Evolutionary conservation across 37 sponge, comb jelly and placozoan species (phyloP).

Genomic region (Diacarnus erythraeanus): DNA sequence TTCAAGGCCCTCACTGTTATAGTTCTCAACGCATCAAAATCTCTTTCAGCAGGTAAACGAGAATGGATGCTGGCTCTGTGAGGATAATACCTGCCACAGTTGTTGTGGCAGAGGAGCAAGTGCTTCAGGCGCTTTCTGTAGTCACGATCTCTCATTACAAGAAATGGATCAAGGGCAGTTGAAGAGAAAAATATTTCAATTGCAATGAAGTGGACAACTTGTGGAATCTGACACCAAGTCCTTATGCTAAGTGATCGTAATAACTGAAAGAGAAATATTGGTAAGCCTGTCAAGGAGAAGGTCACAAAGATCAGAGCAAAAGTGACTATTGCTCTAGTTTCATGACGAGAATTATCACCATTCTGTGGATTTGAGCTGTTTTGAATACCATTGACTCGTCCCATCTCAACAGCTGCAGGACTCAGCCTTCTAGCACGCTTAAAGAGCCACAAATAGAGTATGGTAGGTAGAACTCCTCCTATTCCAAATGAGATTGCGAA

Average conservation of each 20-base stretch:
- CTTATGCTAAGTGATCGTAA: not conserved
- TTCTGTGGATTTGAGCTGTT: not conserved
- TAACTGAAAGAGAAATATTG: slow-evolving; percentile 1
- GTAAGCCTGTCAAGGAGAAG: slow-evolving; percentile 6
- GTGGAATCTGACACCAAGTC: slow-evolving; percentile 7
- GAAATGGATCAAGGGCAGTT: slow-evolving; percentile 29
- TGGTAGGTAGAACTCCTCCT: slow-evolving; percentile 27
- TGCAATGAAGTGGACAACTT: slow-evolving; percentile 10
- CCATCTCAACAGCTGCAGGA: not conserved
- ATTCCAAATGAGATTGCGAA: not conserved
- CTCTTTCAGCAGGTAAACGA: not conserved
- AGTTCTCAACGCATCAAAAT: not conserved
- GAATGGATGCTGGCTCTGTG: not conserved
- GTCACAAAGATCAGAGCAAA: slow-evolving; percentile 24
- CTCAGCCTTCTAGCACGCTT: slow-evolving; percentile 1
- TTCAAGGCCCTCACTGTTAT: not conserved
- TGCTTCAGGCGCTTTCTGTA: slow-evolving; percentile 13
- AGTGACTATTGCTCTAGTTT: slow-evolving; percentile 8
- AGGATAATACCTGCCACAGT: not conserved
- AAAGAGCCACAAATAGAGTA: slow-evolving; percentile 31
- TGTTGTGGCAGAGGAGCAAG: not conserved
- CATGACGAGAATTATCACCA: not conserved
- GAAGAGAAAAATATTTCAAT: slow-evolving; percentile 4
- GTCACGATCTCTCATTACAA: slow-evolving; percentile 35
- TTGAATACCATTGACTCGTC: not conserved